Evolutionary conservation across 2,888 invertebrate genomes (phyloP), one percentile per base, ranked within the genome.

Genomic region (Tiphia femorata): DNA sequence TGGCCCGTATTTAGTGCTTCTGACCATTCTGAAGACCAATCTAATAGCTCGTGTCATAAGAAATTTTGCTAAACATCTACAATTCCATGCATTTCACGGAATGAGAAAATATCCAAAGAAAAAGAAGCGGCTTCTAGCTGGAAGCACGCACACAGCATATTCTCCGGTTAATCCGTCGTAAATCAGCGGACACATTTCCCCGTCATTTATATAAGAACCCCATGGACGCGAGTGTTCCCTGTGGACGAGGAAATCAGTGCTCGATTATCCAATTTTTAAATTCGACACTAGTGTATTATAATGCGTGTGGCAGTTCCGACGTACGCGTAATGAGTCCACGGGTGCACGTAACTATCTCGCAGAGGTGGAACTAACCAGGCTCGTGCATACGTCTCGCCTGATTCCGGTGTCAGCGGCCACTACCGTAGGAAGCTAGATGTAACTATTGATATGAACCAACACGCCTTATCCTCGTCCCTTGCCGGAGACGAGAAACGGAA

Each of bases 331-430:
- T 40, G 30, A 12, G 10, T 35, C 8, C 33, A 33, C 3, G 29
- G n/a, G 6, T 1, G 33, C 41, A 55, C 51, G 55, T 64, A 67
- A 67, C 51, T 35, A 42, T 47, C n/a, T 19, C 21, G 17, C 21
- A 29, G 16, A 21, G 23, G 44, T 27, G 40, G 21, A 43, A 35
- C 27, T n/a, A n/a, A 4, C 5, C 33, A 8, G 1, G 38, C 14
- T 6, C 27, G 38, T 20, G 10, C 47, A 21, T 6, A 25, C 16
- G 20, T 27, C 12, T 8, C n/a, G 21, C 5, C 40, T 20, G 46
- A n/a, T 67, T 58, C 62, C 47, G 49, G 46, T 58, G 47, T 37
- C 51, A 23, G 63, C 44, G n/a, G n/a, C n/a, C n/a, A n/a, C 49
- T 54, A 29, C 20, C 41, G 38, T 17, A 33, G 41, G 33, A 53